Evolutionary conservation across 2,888 invertebrate genomes (phyloP), one percentile per base, ranked within the genome.

Genomic region (Eupithecia dodoneata): DNA sequence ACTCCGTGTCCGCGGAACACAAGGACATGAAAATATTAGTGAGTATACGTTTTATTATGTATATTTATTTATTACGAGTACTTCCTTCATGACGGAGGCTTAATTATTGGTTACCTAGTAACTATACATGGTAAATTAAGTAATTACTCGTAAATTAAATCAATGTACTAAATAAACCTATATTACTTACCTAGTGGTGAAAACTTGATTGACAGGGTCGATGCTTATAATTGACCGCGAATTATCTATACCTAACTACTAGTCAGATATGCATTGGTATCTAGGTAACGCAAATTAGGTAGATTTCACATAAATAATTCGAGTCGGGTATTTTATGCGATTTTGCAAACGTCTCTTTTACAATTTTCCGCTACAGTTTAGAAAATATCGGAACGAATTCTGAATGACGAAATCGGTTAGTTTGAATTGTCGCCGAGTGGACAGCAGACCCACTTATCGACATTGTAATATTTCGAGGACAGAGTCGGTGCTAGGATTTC

Each of bases 11-110:
- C 88, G 87, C 92, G 83, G 94, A 94, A 89, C 92, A 92, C 90
- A 95, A 94, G 95, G 93, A 94, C 90, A 95, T 95, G 95, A 95
- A 95, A 87, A 95, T 95, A 85, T 94, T 95, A 95, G 95, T 95
- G 94, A 95, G 95, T 95, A 95, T 90, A 83, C 82, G 87, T 86
- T 87, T 86, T 90, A 90, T 89, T 88, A 87, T 88, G 80, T 91
- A 81, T 91, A 83, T 89, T 89, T 90, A 91, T 90, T 84, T 90
- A 90, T 81, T 65, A 70, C 18, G 18, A 69, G n/a, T 44, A 2
- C 15, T 45, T 63, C 18, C 63, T 9, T 18, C 10, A 4, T 63
- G 10, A 18, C 18, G 18, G 30, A 18, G 63, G 0, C 63, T 18
- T 63, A 63, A 63, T 63, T 59, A 30, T 4, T 63, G 30, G 63